These are phyloP conservation scores for Heterochromis multidens DNA, from an alignment of 2,113 vertebrate species.

Conservation along the genomic window DNA sequence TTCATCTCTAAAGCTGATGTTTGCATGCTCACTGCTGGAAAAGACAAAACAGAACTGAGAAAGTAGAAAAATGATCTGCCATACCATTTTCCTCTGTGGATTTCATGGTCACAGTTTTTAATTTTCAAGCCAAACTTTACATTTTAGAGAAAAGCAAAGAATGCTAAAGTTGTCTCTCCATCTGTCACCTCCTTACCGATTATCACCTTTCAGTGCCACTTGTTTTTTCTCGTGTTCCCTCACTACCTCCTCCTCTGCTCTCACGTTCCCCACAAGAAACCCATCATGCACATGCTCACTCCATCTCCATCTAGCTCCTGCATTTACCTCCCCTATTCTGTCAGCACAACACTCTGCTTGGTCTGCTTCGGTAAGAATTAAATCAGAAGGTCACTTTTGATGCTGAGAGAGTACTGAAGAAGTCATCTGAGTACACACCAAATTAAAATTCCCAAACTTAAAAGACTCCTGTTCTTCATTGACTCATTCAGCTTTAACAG, in stretches of 20 bases:
- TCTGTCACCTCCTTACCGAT: not conserved
- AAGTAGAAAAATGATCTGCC: no score
- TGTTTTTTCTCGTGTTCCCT: not conserved
- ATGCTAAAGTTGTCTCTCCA: not conserved
- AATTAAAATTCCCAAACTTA: not conserved
- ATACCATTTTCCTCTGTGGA: not conserved
- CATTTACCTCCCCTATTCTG: not conserved
- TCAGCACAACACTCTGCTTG: not conserved
- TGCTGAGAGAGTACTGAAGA: not conserved
- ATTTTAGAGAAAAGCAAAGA: not conserved
- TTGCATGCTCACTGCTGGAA: not conserved
- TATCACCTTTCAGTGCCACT: not conserved
- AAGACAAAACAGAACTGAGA: not conserved
- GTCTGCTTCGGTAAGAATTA: not conserved
- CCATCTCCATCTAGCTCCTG: not conserved
- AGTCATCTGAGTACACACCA: fast-evolving
- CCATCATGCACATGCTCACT: not conserved
- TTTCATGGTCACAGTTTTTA: fast-evolving
- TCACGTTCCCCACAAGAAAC: conserved; percentile 2
- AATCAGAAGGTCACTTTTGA: not conserved
- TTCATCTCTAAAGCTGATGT: not conserved
- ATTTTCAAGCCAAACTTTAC: not conserved
- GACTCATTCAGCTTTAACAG: not conserved
- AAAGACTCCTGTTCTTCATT: no score
- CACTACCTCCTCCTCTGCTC: not conserved